phyloP scores from a whole-genome alignment of 2,113 vertebrate species.

The Thamnaconus septentrionalis region DNA sequence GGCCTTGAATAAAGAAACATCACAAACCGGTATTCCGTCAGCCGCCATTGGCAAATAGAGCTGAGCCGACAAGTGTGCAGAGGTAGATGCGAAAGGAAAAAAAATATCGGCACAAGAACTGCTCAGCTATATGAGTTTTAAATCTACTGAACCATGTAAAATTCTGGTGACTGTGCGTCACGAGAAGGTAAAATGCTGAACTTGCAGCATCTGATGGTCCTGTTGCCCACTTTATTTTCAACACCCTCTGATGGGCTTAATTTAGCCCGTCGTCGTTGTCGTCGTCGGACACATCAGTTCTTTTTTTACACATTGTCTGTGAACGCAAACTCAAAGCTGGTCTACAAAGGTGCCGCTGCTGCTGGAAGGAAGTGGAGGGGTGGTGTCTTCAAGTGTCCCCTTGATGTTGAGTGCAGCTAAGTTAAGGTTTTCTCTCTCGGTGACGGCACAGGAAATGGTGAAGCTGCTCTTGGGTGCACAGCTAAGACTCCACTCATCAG shows the following conservation, averaged over 20 bases:
- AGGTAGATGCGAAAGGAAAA: not conserved
- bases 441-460: slow-evolving; percentile 47
- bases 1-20: slow-evolving; percentile 1
- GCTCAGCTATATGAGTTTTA: no score
- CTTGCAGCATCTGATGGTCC: no score
- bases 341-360: slow-evolving; percentile 1
- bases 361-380: slow-evolving; percentile 60
- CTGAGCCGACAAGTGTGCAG: not conserved
- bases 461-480: slow-evolving; percentile 8
- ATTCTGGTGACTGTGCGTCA: no score
- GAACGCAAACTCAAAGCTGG: no score
- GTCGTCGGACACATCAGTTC: no score
- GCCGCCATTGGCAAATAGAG: slow-evolving; percentile 21
- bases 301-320: no score
- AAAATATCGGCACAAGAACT: no score
- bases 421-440: slow-evolving; percentile 51
- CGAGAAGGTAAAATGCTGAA: no score
- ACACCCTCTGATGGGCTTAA: no score
- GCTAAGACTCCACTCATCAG: slow-evolving; percentile 2
- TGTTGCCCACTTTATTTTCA: no score
- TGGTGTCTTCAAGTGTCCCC: slow-evolving; percentile 63
- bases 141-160: no score
- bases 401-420: slow-evolving; percentile 70
- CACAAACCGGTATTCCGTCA: not conserved
- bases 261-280: no score